phyloP scores from a whole-genome alignment of 2,113 vertebrate genomes.

The Callospermophilus lateralis region DNA sequence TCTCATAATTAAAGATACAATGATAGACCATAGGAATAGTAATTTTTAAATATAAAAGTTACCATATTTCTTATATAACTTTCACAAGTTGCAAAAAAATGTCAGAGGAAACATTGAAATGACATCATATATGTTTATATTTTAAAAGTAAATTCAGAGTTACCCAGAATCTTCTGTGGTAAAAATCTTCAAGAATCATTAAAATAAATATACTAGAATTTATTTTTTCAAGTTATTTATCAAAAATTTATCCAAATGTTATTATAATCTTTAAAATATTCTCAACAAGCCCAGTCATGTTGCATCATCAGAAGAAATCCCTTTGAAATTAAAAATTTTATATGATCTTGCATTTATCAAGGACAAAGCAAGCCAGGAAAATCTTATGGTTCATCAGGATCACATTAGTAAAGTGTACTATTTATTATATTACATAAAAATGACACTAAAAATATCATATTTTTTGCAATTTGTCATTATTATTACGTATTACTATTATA shows the following conservation, averaged over 20 bases:
- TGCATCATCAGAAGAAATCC: neutral
- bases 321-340: neutral
- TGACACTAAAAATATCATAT: neutral
- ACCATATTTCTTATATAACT: neutral
- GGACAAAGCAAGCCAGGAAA: neutral
- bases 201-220: neutral
- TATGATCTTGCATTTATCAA: neutral
- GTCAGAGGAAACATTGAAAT: neutral
- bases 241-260: conserved; percentile 6
- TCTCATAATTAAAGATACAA: neutral
- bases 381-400: neutral
- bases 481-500: neutral
- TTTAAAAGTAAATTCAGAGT: conserved; percentile 2
- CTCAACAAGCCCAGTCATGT: neutral
- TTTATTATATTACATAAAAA: neutral
- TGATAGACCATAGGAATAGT: neutral
- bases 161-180: neutral
- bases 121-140: neutral
- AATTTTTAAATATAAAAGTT: neutral
- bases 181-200: neutral
- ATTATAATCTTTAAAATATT: neutral
- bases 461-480: neutral
- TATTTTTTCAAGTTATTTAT: conserved; percentile 4
- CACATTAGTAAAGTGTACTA: neutral
- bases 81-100: neutral